Evolutionary conservation across 2,797 vertebrate genomes (phyloP), one percentile per base, ranked within the genome.

Genomic region (Manis pentadactyla): DNA sequence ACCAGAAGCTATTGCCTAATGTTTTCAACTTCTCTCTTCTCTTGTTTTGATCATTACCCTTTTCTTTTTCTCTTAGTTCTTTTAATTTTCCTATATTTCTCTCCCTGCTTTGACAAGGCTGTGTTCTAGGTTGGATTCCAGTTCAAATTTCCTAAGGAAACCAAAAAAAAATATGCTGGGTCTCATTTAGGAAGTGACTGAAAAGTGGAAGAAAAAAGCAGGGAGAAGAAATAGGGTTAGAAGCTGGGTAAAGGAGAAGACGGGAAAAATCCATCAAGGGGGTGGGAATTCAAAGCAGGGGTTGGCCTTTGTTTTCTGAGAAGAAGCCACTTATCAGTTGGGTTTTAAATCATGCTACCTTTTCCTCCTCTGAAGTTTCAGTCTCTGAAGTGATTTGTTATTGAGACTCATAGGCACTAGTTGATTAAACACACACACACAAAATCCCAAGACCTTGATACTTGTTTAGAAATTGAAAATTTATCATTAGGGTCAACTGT

Each of bases 401-500:
- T 0, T 74, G n/a, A 85, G 69, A 82, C 14, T 59, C 68, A 57
- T 1, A 53, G 39, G 25, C 23, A 81, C 39, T 25, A 17, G 49
- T 1, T 64, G 27, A 90, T 25, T 23, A 73, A 55, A 37, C 31
- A 19, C 18, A 87, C 51, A 37, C 17, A n/a, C 3, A 15, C 31
- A 5, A 61, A 46, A 57, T 21, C 23, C 21, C 18, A 27, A 53
- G 64, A 68, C 5, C 25, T 88, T 88, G n/a, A 14, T 37, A 77
- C 7, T 90, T 66, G 61, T 51, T 93, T 71, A 84, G 37, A 31
- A 84, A 93, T n/a, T 61, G 25, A 79, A 91, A 94, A 66, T 81
- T 88, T 39, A 77, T 37, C n/a, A 77, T 31, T 86, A 71, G 27
- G 61, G 17, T 18, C 55, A 89, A 39, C 14, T 17, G 25, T 68